Evolutionary conservation across 2,797 vertebrate genomes (phyloP).

Genomic region (Brotula barbata): DNA sequence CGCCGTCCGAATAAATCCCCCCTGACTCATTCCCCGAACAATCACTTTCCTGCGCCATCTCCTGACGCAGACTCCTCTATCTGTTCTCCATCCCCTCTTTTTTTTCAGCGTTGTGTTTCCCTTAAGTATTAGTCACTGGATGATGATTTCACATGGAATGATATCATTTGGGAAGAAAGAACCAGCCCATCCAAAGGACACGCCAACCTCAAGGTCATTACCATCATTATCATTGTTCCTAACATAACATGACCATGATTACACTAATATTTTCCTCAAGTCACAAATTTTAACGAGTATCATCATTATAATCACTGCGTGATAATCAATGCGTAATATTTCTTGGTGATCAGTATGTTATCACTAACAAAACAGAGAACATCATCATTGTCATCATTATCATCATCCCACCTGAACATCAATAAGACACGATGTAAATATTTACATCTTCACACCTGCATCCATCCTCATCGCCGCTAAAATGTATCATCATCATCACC

Average conservation of each 20-base stretch:
- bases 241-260: neutral
- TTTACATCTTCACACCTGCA: neutral
- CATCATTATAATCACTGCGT: neutral
- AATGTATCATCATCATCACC: neutral
- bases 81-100: too few relatives aligned
- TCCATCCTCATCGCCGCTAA: neutral
- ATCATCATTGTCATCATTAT: neutral
- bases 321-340: too few relatives aligned
- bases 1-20: too few relatives aligned
- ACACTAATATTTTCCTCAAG: neutral
- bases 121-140: slow-evolving; percentile 40
- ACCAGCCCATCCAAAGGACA: neutral
- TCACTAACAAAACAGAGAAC: neutral
- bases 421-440: neutral
- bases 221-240: neutral
- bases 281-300: neutral
- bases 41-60: too few relatives aligned
- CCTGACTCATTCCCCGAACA: too few relatives aligned
- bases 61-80: too few relatives aligned
- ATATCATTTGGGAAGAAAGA: slow-evolving; percentile 21
- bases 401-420: neutral
- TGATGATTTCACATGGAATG: slow-evolving; percentile 45
- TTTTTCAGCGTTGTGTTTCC: slow-evolving; percentile 54
- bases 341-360: neutral
- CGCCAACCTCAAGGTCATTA: neutral